These are phyloP conservation scores for Sardina pilchardus DNA, from an alignment of 2,113 vertebrate species.

Conservation along the genomic window DNA sequence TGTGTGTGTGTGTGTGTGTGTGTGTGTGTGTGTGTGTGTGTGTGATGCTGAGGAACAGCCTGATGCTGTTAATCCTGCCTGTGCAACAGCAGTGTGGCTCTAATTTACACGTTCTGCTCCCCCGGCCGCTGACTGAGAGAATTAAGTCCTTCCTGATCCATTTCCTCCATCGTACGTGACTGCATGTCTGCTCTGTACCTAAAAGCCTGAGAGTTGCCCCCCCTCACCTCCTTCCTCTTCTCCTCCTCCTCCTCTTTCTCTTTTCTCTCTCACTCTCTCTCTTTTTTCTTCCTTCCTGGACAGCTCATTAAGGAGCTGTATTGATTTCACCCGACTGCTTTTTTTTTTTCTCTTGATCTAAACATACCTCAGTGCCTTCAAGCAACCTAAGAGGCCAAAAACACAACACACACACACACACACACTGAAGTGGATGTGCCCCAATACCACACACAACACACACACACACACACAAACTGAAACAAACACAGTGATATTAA, in stretches of 20 bases:
- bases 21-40: background rate
- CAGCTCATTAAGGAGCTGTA: constrained; percentile 66
- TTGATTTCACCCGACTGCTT: constrained; percentile 63
- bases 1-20: background rate
- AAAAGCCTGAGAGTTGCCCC: background rate
- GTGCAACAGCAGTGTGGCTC: background rate
- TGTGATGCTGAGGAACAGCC: background rate
- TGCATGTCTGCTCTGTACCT: background rate
- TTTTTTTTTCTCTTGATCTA: constrained; percentile 53
- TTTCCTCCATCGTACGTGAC: background rate
- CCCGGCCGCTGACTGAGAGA: background rate
- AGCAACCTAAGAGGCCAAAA: constrained; percentile 56
- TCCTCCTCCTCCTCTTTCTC: background rate
- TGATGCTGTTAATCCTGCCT: background rate
- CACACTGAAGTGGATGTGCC: background rate
- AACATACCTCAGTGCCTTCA: constrained; percentile 55
- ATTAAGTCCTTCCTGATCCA: background rate
- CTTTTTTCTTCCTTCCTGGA: constrained; percentile 42
- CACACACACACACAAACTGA: background rate
- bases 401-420: constrained; percentile 34
- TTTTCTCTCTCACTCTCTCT: background rate
- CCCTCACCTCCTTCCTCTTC: constrained; percentile 14
- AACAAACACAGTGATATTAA: background rate
- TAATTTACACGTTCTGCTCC: background rate
- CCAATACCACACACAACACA: background rate